Evolutionary conservation across 2,888 invertebrate species (phyloP), one percentile per base, ranked within the genome.

Genomic region (Myopa tessellatipennis): DNA sequence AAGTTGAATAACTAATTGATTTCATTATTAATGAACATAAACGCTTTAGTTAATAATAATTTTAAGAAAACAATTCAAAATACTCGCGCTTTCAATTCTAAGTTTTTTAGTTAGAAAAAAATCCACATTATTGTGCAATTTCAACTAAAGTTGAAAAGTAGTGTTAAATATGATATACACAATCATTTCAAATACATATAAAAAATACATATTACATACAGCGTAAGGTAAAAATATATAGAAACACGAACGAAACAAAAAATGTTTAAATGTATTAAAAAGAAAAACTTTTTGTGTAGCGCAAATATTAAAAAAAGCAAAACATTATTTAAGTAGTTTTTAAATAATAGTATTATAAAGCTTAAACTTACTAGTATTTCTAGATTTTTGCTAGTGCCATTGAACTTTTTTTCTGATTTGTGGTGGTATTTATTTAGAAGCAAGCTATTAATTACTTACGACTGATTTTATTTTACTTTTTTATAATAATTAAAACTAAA

Each of bases 61-160:
- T 16, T 58, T 14, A 58, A 16, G 18, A 16, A 4, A 60, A 45
- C 6, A 74, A 34, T 63, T 67, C 58, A 52, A 67, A 74, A 55
- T 74, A 74, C 74, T 74, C 74, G 74, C 74, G 36, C 34, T 68
- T 74, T 68, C 16, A 50, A 12, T 55, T 18, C 68, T 38, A 65
- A 67, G n/a, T 8, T 12, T 40, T 58, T 26, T 36, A 12, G 40
- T 38, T 67, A 55, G 67, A 5, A 38, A 12, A 75, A 69, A 69
- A 75, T 58, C 68, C 68, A 34, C 68, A 45, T 68, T 52, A 69
- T 38, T 80, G 82, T 83, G 83, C 83, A 83, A 83, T 83, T 82
- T 80, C 80, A 82, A 81, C 80, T 73, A 77, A 79, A 78, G 81
- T 81, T 82, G 78, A 76, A 79, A 26, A 74, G 77, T 81, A 79